These are phyloP conservation scores for Gavia stellata DNA, from an alignment of 2,113 vertebrate genomes.

Conservation along the genomic window DNA sequence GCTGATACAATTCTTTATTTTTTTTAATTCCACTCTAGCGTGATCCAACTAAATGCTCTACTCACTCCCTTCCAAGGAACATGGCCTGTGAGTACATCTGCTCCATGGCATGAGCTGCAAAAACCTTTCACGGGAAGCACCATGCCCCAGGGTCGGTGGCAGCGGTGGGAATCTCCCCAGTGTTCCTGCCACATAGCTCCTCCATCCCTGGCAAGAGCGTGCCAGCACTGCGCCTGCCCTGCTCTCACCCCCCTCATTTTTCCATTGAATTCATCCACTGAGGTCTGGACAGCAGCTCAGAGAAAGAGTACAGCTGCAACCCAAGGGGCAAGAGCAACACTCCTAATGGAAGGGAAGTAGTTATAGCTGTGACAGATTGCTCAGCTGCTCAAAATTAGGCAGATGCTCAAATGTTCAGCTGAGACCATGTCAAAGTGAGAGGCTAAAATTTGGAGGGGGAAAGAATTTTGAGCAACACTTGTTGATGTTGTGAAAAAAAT, in stretches of 20 bases:
- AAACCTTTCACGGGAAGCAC: neutral
- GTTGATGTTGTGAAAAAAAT: neutral
- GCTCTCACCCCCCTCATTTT: neutral
- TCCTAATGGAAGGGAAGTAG: neutral
- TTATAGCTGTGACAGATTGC: neutral
- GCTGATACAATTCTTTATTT: neutral
- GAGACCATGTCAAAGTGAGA: neutral
- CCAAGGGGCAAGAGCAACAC: neutral
- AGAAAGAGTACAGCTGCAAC: neutral
- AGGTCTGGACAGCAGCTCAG: neutral
- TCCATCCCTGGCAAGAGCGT: accelerated
- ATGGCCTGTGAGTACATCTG: accelerated
- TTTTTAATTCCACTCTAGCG: neutral
- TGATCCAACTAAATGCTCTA: neutral
- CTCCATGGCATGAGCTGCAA: neutral
- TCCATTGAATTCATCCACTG: neutral
- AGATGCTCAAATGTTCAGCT: neutral
- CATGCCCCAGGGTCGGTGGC: too few relatives aligned
- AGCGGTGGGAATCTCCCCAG: neutral
- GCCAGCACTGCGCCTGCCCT: too few relatives aligned
- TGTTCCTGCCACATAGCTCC: neutral
- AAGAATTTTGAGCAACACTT: neutral
- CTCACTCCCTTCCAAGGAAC: neutral
- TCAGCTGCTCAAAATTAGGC: neutral
- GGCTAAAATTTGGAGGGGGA: neutral